Evolutionary conservation across 2,113 vertebrate genomes (phyloP), one percentile per base, ranked within the genome.

Genomic region (Hypocryptadius cinnamomeus): DNA sequence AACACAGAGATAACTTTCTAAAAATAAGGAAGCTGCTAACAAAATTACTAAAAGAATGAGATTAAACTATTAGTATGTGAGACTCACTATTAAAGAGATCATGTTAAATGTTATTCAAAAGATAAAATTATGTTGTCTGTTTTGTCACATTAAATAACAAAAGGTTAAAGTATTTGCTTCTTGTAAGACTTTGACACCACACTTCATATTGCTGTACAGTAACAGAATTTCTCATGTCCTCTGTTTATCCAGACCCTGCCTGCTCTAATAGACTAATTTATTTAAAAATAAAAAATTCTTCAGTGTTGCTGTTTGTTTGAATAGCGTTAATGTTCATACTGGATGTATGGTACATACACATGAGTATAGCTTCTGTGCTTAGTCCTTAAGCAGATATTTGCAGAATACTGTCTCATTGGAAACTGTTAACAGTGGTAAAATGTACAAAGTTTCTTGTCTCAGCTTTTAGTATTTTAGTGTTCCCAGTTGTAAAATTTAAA

Each of bases 401-500:
- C 83, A 79, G 65, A 71, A 81, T 81, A 28, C 71, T 71, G 59
- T 96, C 95, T 96, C 57, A 35, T 31, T 96, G 78, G 61, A 94
- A 93, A 79, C 91, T 93, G 28, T 94, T 93, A 89, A 76, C 79
- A 50, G 71, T 96, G 78, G 70, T 89, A 92, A 88, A 96, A 96
- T 13, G 39, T 64, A 94, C 68, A 76, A 95, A 92, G 94, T 95
- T 97, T 96, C 85, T 86, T 85, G 63, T 97, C 90, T 96, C 79
- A 93, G 78, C 92, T 93, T 96, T 96, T 96, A 94, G 92, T 85
- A 95, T 95, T 97, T 97, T 96, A 97, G 79, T 85, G 84, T 94
- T 96, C 94, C 91, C 90, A 94, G 89, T 85, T 97, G 94, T 94
- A 96, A 96, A 96, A 96, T 94, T 95, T 66, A 96, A 96, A 96